These are phyloP conservation scores for Globodera ellingtonae DNA, from an alignment of 1,140 invertebrate species.

Conservation along the genomic window DNA sequence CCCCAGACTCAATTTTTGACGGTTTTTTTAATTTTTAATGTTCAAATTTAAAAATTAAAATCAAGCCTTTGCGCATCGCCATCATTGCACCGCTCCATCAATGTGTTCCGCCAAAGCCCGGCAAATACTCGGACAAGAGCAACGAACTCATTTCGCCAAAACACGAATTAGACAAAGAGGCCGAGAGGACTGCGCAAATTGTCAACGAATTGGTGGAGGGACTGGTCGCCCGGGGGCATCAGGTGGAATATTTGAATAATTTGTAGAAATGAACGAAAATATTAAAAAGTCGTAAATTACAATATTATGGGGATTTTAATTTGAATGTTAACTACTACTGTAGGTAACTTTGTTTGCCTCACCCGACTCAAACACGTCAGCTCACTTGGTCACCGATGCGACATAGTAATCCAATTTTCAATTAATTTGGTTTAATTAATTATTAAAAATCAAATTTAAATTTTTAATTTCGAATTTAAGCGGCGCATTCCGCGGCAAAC, in stretches of 20 bases:
- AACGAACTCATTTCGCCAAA: background rate
- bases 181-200: constrained; percentile 16
- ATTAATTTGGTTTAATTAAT: too few relatives aligned
- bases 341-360: constrained; percentile 10
- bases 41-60: too few relatives aligned
- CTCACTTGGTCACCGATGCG: background rate
- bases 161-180: background rate
- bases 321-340: too few relatives aligned
- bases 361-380: constrained; percentile 18
- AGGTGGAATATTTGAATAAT: background rate
- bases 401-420: background rate
- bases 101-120: constrained; percentile 39
- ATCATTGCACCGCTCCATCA: constrained; percentile 51
- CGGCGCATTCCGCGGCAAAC: background rate
- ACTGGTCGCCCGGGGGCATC: constrained; percentile 16
- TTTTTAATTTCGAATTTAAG: background rate
- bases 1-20: too few relatives aligned
- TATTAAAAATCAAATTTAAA: background rate
- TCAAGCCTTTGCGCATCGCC: constrained; percentile 16
- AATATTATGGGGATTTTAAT: too few relatives aligned
- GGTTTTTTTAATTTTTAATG: too few relatives aligned
- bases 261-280: too few relatives aligned
- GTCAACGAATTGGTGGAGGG: constrained; percentile 29
- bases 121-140: background rate
- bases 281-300: too few relatives aligned